phyloP scores from a whole-genome alignment of 2,797 vertebrate genomes.

The Taenioides sp. region DNA sequence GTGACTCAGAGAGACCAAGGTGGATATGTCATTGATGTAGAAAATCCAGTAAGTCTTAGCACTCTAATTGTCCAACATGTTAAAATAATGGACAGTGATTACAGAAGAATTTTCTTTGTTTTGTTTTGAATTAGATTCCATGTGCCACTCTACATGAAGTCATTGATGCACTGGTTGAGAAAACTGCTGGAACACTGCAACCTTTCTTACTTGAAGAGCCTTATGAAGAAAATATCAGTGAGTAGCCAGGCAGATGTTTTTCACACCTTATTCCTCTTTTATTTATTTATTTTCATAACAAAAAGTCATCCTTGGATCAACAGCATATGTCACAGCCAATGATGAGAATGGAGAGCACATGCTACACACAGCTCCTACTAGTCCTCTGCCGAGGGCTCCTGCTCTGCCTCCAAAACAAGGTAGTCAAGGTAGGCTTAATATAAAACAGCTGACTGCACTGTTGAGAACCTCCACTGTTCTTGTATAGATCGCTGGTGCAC shows the following conservation, averaged over 20 bases:
- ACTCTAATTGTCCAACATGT: background rate
- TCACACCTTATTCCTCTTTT: background rate
- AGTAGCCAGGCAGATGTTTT: constrained; percentile 33
- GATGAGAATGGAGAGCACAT: constrained; percentile 83
- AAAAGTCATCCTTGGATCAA: constrained; percentile 13
- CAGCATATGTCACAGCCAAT: constrained; percentile 84
- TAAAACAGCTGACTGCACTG: background rate
- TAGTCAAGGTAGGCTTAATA: constrained; percentile 17
- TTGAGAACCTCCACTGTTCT: constrained; percentile 12
- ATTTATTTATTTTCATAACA: background rate
- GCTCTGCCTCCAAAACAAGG: constrained; percentile 81
- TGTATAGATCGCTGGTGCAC: constrained; percentile 66
- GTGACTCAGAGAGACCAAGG: constrained; percentile 80
- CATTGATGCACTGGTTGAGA: constrained; percentile 82
- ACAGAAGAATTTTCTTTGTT: background rate
- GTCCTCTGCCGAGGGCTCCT: constrained; percentile 64
- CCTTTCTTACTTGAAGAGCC: constrained; percentile 83
- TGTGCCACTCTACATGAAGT: constrained; percentile 84
- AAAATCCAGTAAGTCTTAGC: constrained; percentile 80
- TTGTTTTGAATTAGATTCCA: constrained; percentile 64
- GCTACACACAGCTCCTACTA: constrained; percentile 69
- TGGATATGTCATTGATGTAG: constrained; percentile 84
- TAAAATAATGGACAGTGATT: background rate
- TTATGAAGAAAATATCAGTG: constrained; percentile 86
- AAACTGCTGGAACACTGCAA: constrained; percentile 79